Evolutionary conservation across 2,797 vertebrate species (phyloP), one percentile per base, ranked within the genome.

Genomic region (Malacoctenus gilli): DNA sequence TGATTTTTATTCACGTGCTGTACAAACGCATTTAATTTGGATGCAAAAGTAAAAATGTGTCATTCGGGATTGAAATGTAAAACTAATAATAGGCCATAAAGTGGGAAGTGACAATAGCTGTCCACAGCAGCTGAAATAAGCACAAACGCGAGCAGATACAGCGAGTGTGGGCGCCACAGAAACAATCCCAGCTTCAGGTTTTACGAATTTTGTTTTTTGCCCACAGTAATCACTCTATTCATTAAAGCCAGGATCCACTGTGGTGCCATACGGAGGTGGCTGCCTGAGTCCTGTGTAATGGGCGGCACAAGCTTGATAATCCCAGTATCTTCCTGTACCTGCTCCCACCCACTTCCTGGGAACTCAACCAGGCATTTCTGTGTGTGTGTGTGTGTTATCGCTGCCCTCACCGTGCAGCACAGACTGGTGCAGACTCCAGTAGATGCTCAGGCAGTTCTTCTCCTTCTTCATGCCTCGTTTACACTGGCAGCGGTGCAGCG

Each of bases 401-500:
- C n/a, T n/a, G n/a, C n/a, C 36, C 86, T 84, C 30, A 95, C 94
- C 94, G 63, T 95, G 94, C 81, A 94, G 87, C 70, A 94, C 67
- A 0, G 93, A 95, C 83, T 95, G 93, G 71, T 95, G 93, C 60
- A 97, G 93, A 62, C 94, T 95, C 95, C 95, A 97, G 87, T 96
- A 97, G 85, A 97, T 95, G 0, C 95, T 95, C 25, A 97, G 74
- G 65, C 95, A 97, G 85, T 95, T 94, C 76, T 97, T 97, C 79
- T 97, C 95, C 68, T 90, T 94, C 68, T 96, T 97, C 95, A 96
- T 96, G 58, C 95, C 95, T 4, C 95, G 72, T 68, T 95, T 95
- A 81, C 95, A 97, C 59, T 95, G 94, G 90, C 95, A 97, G 80
- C 93, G 93, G 0, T 94, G 93, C 9, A 97, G 92, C 1, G 95